Base-by-base conservation (phyloP, 2,797 vertebrate species). In the Mycteria americana region DNA sequence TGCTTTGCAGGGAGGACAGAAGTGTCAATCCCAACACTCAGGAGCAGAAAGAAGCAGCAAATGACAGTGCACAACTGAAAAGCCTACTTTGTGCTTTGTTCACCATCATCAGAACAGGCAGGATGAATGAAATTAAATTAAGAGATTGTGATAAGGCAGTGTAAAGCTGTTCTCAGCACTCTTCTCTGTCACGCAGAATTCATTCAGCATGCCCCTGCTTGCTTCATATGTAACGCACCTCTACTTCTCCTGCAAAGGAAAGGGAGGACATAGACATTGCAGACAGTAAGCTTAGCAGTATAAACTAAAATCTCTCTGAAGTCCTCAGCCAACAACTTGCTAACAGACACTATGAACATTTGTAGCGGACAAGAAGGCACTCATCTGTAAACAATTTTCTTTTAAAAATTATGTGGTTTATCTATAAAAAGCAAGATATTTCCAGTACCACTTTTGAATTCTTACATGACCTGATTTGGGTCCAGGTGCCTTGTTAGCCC, bases 211-310 rank as follows among this genome's bases (percentile, higher is more conserved):
- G 12, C 50, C 10, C 93, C 93, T 14, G 27, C 95, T 89, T 92
- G 84, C 68, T 46, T 92, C 93, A 97, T 17, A 6, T n/a, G 79
- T 73, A 97, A 82, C 50, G 89, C 35, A 9, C 96, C 96, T 95
- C 91, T 43, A 22, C 91, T 97, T 85, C 31, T 92, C 89, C 93
- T 97, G 82, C 59, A 54, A 70, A 91, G 80, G 10, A 70, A 83
- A 50, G 13, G 33, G 53, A 1, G 13, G 18, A 35, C 37, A 62
- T n/a, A 25, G 39, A 30, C 9, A 35, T 77, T 43, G 80, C 22
- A 43, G 21, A 28, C 8, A 23, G 7, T 45, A 30, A 54, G 1
- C 13, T 31, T 54, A 63, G 18, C 5, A 5, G 60, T 37, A 37
- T 21, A 31, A 53, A 43, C 48, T 41, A 70, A 59, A 82, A 41